Evolutionary conservation across 2,797 vertebrate genomes (phyloP), one percentile per base, ranked within the genome.

Genomic region (Antrozous pallidus): DNA sequence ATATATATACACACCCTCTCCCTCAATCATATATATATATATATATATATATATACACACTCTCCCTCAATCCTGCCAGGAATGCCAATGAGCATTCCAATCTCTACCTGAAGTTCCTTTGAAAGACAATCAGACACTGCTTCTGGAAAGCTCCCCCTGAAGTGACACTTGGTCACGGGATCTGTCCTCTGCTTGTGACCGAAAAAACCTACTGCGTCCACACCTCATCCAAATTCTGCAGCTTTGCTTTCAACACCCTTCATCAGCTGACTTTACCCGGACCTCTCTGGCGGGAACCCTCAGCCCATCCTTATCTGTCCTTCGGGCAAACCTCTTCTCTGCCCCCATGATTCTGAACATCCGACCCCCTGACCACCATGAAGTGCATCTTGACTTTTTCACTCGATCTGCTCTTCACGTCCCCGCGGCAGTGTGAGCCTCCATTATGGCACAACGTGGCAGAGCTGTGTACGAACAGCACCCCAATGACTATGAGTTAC

Each of bases 361-460:
- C 26, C 3, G 38, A 24, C 28, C 20, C 6, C 38, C 38, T 6
- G 13, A 24, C 7, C 14, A 22, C 65, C 20, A 8, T 0, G 6
- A 54, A 45, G 75, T 5, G 17, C 8, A 40, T 85, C 65, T 26
- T 1, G 8, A 28, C 58, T 42, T 81, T 31, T 24, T 22, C 40
- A 10, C 22, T 18, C 33, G 0, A 2, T 2, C 84, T 73, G 65
- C 45, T 63, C 54, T 26, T 47, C 11, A 26, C 0, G 0, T 3
- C 18, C 51, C 49, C 0, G 16, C 3, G 49, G 36, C n/a, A 3
- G 31, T 17, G 58, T 8, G 9, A 51, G 42, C 69, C 26, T 31
- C 54, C 26, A 3, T 14, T 12, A 20, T 8, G 45, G 75, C 65
- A 51, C 0, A 6, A 24, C 0, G 13, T 18, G 12, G 20, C 0